A percentile compares a stretch with the other conserved stretches of the same genome.
phyloP scores from a whole-genome alignment of 2,888 invertebrate species.

The Esperia sulphurella region DNA sequence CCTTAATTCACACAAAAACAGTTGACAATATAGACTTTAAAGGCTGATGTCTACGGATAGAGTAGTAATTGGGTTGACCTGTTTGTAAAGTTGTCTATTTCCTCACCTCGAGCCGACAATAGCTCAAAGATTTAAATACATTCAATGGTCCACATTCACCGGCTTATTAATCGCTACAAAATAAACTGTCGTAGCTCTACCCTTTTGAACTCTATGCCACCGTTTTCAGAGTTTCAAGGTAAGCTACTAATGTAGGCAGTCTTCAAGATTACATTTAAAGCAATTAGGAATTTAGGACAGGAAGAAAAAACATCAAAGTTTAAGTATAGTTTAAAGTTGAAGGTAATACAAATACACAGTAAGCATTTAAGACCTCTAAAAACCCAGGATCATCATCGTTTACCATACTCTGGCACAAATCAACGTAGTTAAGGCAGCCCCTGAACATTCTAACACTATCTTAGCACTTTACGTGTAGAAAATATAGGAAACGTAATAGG shows the following conservation, averaged over 20 bases:
- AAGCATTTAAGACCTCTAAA: not conserved
- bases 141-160: constrained; percentile 1
- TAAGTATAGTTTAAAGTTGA: too few relatives aligned
- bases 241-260: not conserved
- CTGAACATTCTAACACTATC: constrained; percentile 7
- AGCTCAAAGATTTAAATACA: constrained; percentile 20
- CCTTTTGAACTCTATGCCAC: not conserved
- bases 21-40: not conserved
- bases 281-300: not conserved
- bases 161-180: not conserved
- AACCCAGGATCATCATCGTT: not conserved
- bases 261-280: not conserved
- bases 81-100: not conserved
- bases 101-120: constrained; percentile 11
- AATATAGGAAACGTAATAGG: constrained; percentile 21
- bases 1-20: not conserved
- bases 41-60: not conserved
- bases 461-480: not conserved
- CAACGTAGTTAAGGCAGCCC: constrained; percentile 3
- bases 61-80: constrained; percentile 4
- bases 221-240: too few relatives aligned
- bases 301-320: not conserved
- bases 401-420: constrained; percentile 1
- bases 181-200: not conserved
- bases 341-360: not conserved